Percentiles rank a stretch among this genome's conserved stretches.
Conservation (phyloP, 2,888 invertebrate genomes). For the Andrena marginata region DNA sequence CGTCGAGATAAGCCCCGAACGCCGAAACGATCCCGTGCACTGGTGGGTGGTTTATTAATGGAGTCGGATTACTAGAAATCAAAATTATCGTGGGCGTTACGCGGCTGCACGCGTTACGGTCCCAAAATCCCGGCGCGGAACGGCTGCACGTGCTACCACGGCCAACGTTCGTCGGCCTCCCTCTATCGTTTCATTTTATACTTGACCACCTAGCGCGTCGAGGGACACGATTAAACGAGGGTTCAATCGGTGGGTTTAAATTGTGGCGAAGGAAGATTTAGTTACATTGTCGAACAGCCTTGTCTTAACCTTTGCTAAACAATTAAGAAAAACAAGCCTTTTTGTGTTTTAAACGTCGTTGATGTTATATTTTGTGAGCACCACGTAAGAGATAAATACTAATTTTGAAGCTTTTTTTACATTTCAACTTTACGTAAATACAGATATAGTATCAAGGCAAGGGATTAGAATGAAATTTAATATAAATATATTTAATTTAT, state of each 20-base stretch:
- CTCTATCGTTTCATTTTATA: neutral
- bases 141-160: neutral
- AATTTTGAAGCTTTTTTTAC: too few relatives aligned
- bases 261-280: too few relatives aligned
- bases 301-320: too few relatives aligned
- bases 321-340: too few relatives aligned
- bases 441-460: too few relatives aligned
- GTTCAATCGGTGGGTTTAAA: neutral
- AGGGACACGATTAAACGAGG: neutral
- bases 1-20: conserved; percentile 75
- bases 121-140: neutral
- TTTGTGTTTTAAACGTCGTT: too few relatives aligned
- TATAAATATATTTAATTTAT: too few relatives aligned
- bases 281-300: too few relatives aligned
- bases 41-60: conserved; percentile 80
- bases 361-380: too few relatives aligned
- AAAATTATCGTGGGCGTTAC: conserved; percentile 73
- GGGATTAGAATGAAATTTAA: too few relatives aligned
- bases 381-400: too few relatives aligned
- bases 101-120: neutral
- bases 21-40: conserved; percentile 47
- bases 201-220: neutral
- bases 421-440: too few relatives aligned
- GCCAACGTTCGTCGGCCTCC: neutral
- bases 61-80: conserved; percentile 75